Conservation (phyloP, 2,888 invertebrate species). For the Aproaerema taeniolella region DNA sequence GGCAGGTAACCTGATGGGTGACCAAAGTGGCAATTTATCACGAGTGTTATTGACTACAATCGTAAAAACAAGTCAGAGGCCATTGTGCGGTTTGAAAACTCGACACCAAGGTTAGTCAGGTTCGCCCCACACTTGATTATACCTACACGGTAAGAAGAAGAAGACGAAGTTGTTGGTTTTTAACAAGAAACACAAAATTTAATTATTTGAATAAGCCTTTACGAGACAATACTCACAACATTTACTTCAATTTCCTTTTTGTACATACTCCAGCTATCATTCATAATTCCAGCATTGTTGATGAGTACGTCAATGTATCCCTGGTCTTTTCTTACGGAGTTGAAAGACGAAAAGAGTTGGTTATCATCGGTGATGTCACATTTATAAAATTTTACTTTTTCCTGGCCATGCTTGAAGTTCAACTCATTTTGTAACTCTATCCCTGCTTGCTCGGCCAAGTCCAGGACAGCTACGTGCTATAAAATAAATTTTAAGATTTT, state of each 20-base stretch:
- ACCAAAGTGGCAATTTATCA: no score
- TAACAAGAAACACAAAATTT: no score
- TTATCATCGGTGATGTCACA: slow-evolving; percentile 40
- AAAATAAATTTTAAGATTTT: no score
- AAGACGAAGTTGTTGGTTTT: no score
- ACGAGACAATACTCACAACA: slow-evolving; percentile 27
- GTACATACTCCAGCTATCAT: slow-evolving; percentile 24
- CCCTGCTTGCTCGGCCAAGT: slow-evolving; percentile 32
- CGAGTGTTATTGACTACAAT: no score
- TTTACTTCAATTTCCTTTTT: slow-evolving; percentile 30
- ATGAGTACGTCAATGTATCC: slow-evolving; percentile 30
- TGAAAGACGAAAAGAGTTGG: slow-evolving; percentile 21
- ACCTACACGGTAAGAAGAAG: no score
- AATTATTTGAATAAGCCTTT: no score
- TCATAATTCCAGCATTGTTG: slow-evolving; percentile 34
- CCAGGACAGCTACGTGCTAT: slow-evolving; percentile 38
- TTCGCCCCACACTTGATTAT: no score
- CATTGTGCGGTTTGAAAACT: no score
- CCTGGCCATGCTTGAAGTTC: slow-evolving; percentile 30
- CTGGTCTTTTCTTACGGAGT: slow-evolving; percentile 18
- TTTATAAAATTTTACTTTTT: slow-evolving; percentile 35
- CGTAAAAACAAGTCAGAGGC: no score
- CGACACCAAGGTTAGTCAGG: no score
- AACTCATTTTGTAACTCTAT: slow-evolving; percentile 31
- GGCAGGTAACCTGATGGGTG: no score